Evolutionary conservation across 1,140 invertebrate genomes (phyloP), one percentile per base, ranked within the genome.

Genomic region (Drosophila chauvacae): DNA sequence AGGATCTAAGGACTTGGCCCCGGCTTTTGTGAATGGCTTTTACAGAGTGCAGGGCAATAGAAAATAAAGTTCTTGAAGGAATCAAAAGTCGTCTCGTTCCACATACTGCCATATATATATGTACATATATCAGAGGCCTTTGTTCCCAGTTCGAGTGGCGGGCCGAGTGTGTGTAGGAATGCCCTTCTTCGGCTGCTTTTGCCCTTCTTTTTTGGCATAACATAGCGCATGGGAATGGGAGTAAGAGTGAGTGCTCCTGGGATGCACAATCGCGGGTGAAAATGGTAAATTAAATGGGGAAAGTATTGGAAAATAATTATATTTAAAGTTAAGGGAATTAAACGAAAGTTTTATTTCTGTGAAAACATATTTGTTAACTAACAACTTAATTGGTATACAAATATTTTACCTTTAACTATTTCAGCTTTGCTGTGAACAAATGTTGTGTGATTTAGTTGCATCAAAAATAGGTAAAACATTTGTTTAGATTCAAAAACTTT

Each of bases 11-110:
- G 75, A 44, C 50, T 62, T 57, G 42, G 42, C 58, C 53, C 51
- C 47, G 57, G 56, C 56, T 41, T 48, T 60, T 69, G 55, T 69
- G 72, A 58, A 61, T 76, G 85, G 78, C 80, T 84, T 80, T 79
- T 80, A 61, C 60, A 73, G 51, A 71, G 42, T 47, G 69, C 65
- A 70, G 44, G 53, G 69, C 51, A 37, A 56, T 56, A 56, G 26
- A 44, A 50, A 60, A 68, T 68, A 78, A 88, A 90, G 77, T 90
- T 75, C 80, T 80, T 74, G 58, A 83, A 80, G 84, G 55, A 88
- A 83, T 83, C 84, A 88, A 84, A 88, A 90, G 80, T 90, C 77
- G 80, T 83, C 72, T 59, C 39, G 63, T 60, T 73, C 37, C 62
- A 51, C 66, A 37, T 37, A 55, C 47, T 50, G 9, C 23, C 23